Percentiles rank a stretch among this genome's conserved stretches.
Conservation (phyloP, 2,113 vertebrate species). For the Apus apus region DNA sequence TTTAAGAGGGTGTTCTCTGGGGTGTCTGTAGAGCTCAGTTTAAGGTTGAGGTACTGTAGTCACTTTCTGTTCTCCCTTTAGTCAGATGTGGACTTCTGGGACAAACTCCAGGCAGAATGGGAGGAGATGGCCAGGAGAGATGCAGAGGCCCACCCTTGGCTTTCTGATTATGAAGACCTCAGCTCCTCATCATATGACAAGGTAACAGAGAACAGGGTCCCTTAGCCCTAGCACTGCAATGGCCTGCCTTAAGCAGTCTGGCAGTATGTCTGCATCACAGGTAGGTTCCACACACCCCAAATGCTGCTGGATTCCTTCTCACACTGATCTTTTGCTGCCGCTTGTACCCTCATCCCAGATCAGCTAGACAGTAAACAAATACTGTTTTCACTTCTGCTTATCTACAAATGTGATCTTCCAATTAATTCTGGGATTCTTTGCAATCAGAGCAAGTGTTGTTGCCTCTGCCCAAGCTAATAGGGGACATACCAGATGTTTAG, state of each 20-base stretch:
- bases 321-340: not conserved
- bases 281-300: not conserved
- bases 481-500: not conserved
- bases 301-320: not conserved
- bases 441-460: not conserved
- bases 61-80: constrained; percentile 62
- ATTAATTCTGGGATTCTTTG: not conserved
- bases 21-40: not conserved
- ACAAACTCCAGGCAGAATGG: constrained; percentile 98
- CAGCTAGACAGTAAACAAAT: not conserved
- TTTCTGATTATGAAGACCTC: constrained; percentile 94
- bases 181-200: constrained; percentile 90
- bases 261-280: not conserved
- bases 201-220: constrained; percentile 69
- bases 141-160: constrained; percentile 95
- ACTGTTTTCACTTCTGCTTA: not conserved
- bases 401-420: not conserved
- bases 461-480: fast-evolving
- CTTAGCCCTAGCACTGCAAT: not conserved
- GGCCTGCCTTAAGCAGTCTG: not conserved
- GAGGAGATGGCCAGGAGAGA: constrained; percentile 98
- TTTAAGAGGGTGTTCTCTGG: not conserved
- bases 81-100: constrained; percentile 99
- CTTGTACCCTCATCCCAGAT: not conserved
- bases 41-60: not conserved